A percentile compares a stretch with the other conserved stretches of the same genome.
phyloP scores from a whole-genome alignment of 2,888 invertebrate genomes.

The Periphyllus acericola region DNA sequence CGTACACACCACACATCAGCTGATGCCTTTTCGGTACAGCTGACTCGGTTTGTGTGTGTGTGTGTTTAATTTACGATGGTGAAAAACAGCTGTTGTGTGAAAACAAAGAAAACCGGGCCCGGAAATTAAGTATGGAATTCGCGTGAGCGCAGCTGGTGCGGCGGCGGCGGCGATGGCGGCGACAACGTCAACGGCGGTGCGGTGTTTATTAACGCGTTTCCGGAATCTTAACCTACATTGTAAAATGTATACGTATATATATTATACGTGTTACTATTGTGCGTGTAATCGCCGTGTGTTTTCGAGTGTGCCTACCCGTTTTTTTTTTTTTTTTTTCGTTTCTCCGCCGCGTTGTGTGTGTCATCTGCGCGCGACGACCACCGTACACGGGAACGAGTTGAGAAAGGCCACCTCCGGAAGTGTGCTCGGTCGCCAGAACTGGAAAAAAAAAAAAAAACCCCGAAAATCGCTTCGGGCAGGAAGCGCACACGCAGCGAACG shows the following conservation, averaged over 20 bases:
- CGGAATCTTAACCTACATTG: conserved; percentile 51
- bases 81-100: conserved; percentile 58
- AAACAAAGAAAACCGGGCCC: conserved; percentile 52
- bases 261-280: no score
- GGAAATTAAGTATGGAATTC: conserved; percentile 50
- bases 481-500: not conserved
- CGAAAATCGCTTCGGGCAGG: not conserved
- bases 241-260: not conserved
- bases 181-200: not conserved
- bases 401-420: conserved; percentile 13
- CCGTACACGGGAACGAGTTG: conserved; percentile 29
- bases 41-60: conserved; percentile 19
- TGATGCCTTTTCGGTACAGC: conserved; percentile 48
- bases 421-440: conserved; percentile 26
- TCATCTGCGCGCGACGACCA: conserved; percentile 15
- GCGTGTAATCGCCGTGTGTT: not conserved
- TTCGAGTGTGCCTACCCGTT: not conserved
- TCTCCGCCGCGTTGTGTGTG: not conserved
- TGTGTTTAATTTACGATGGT: conserved; percentile 32
- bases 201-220: conserved; percentile 38
- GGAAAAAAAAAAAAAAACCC: not conserved
- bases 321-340: not conserved
- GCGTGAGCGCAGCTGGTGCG: conserved; percentile 28
- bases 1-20: conserved; percentile 32
- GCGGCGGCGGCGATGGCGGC: not conserved